Evolutionary conservation across 2,888 invertebrate species (phyloP).

Genomic region (Lithophane ornitopus): DNA sequence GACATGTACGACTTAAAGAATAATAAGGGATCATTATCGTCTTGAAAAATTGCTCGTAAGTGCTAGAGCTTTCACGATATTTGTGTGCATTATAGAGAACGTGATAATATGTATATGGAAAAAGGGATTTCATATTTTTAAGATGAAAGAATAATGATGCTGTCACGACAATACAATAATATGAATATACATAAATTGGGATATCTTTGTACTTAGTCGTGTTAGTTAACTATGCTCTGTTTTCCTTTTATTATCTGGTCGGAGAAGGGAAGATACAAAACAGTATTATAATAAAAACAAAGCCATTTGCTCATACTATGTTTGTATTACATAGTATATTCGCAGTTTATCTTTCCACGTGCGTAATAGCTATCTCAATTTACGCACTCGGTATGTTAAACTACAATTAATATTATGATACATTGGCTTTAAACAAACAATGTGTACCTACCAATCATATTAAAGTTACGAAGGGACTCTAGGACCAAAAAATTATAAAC

Average conservation of each 20-base stretch:
- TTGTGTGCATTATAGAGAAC: conserved; percentile 34
- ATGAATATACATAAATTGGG: background rate
- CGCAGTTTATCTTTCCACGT: conserved; percentile 32
- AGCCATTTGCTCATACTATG: conserved; percentile 32
- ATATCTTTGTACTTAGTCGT: conserved; percentile 13
- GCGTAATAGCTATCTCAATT: conserved; percentile 53
- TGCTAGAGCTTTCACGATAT: conserved; percentile 59
- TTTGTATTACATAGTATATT: conserved; percentile 35
- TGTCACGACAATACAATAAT: conserved; percentile 5
- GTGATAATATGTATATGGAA: conserved; percentile 39
- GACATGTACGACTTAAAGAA: conserved; percentile 70
- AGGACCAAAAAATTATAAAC: background rate
- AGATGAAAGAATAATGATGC: conserved; percentile 18
- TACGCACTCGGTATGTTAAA: conserved; percentile 38
- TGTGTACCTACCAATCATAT: background rate
- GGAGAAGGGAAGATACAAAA: conserved; percentile 8
- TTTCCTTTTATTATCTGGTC: conserved; percentile 9
- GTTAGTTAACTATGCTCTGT: background rate
- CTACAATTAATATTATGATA: background rate
- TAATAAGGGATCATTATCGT: conserved; percentile 69
- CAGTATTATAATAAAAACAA: conserved; percentile 23
- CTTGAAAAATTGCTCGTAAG: conserved; percentile 54
- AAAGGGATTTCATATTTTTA: conserved; percentile 30
- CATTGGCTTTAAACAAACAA: background rate
- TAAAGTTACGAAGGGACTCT: background rate